Base-by-base conservation (phyloP, 2,113 vertebrate species). In the Oreochromis spilurus region DNA sequence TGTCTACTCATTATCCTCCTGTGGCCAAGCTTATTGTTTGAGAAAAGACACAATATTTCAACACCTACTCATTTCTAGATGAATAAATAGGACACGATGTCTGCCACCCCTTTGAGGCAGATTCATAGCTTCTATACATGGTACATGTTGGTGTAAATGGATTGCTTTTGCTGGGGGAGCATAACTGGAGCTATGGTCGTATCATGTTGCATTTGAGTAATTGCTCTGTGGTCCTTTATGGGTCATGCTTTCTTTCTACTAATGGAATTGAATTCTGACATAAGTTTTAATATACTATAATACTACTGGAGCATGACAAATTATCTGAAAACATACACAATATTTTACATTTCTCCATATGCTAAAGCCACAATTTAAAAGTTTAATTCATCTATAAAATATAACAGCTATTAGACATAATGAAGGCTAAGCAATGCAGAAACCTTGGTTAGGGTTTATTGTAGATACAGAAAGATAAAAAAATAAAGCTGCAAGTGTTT, bases 201-300 rank as follows among this genome's bases (percentile, higher is more conserved):
- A 53, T 80, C 82, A 38, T 85, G 65, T 11, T 78, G 53, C 70
- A 48, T 84, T 81, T 87, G 34, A 88, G 34, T 79, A 81, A 90
- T 79, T 79, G 38, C 6, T n/a, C 21, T 84, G 13, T 72, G 50
- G n/a, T 85, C 48, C 26, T 81, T 80, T 62, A 70, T 5, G 21
- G 24, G 77, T 77, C 26, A 26, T 36, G 16, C 31, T 16, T 16
- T 83, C n/a, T 83, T 70, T 48, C 53, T 55, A 54, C 10, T 45
- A 88, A 88, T 87, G 78, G 50, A 31, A 86, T 78, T 57, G 75
- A 40, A 79, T 38, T 57, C 24, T 72, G 17, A 9, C 7, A 36
- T 12, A 9, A 11, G 7, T 78, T 83, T 43, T n/a, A 48, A 58
- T 70, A 55, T 2, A 79, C 26, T 77, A 29, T 77, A 31, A 75